Percentiles rank a stretch among this genome's conserved stretches.
phyloP scores from a whole-genome alignment of 2,888 invertebrate genomes.

The Willowsia nigromaculata region DNA sequence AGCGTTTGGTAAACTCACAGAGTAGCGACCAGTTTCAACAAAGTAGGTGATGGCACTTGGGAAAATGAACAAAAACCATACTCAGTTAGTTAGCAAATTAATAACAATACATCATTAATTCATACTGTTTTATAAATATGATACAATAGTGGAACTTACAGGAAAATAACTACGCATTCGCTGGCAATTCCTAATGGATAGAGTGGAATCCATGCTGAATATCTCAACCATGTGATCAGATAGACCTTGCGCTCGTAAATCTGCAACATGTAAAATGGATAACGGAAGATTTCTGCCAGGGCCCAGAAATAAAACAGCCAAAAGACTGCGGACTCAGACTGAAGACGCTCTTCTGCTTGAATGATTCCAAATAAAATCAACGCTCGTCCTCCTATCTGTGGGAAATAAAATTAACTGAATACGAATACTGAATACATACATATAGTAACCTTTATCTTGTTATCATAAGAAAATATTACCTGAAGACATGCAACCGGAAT shows the following conservation, averaged over 20 bases:
- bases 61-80: slow-evolving; percentile 78
- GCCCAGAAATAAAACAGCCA: slow-evolving; percentile 93
- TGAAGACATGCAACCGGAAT: slow-evolving; percentile 88
- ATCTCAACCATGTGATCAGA: slow-evolving; percentile 92
- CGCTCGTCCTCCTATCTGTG: slow-evolving; percentile 86
- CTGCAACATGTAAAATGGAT: slow-evolving; percentile 94
- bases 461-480: too few species aligned
- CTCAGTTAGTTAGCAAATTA: not conserved
- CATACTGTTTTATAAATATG: not conserved
- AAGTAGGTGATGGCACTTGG: slow-evolving; percentile 91
- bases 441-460: not conserved
- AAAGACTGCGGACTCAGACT: slow-evolving; percentile 91
- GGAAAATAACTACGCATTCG: slow-evolving; percentile 90
- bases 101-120: not conserved
- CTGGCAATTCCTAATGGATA: slow-evolving; percentile 94
- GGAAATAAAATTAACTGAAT: too few species aligned
- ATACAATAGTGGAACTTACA: too few species aligned
- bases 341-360: slow-evolving; percentile 91
- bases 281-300: slow-evolving; percentile 89
- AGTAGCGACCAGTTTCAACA: slow-evolving; percentile 89
- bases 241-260: slow-evolving; percentile 87
- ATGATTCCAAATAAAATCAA: slow-evolving; percentile 91
- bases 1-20: slow-evolving; percentile 89
- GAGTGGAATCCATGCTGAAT: slow-evolving; percentile 93
- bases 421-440: slow-evolving; percentile 26